Evolutionary conservation across 2,797 vertebrate genomes (phyloP), one percentile per base, ranked within the genome.

Genomic region (Knipowitschia caucasica): DNA sequence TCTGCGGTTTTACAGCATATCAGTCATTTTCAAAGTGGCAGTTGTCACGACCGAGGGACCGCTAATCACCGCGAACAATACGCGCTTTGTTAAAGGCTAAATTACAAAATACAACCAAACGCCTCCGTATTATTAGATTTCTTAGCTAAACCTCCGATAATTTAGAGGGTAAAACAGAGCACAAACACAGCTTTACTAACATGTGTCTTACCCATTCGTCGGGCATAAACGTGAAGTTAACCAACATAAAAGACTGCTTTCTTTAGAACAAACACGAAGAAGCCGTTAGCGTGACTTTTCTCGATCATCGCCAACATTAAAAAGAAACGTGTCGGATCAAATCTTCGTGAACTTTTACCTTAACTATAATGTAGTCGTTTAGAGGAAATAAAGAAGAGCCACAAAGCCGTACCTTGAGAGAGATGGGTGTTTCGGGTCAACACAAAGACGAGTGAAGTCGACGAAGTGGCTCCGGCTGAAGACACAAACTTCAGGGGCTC

Each of bases 11-110:
- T n/a, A n/a, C n/a, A n/a, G n/a, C n/a, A n/a, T n/a, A n/a, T n/a
- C n/a, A n/a, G n/a, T n/a, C 21, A 26, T 36, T 21, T 10, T 21
- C n/a, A 66, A 34, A 43, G 21, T 4, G 7, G 5, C 11, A 34
- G 46, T 49, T 50, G 43, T 11, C 12, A 9, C 42, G 18, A 30
- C 27, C 11, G 3, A 24, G 44, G 27, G 30, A 66, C 78, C 62
- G 67, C 67, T 81, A 78, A 67, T 59, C 33, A 55, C 17, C 3
- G 7, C 11, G n/a, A 67, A 76, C 64, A 80, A 72, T 25, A 42
- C n/a, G 25, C 30, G 61, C 74, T 62, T 75, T 80, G 73, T 82
- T 38, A 4, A 3, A 0, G 15, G 17, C 8, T 4, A 57, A 71
- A 77, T 54, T 26, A 64, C 24, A 61, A 50, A 50, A 26, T 44